A percentile compares a stretch with the other conserved stretches of the same genome.
phyloP scores from a whole-genome alignment of 1,140 invertebrate genomes.

The Drosophila seguyi region DNA sequence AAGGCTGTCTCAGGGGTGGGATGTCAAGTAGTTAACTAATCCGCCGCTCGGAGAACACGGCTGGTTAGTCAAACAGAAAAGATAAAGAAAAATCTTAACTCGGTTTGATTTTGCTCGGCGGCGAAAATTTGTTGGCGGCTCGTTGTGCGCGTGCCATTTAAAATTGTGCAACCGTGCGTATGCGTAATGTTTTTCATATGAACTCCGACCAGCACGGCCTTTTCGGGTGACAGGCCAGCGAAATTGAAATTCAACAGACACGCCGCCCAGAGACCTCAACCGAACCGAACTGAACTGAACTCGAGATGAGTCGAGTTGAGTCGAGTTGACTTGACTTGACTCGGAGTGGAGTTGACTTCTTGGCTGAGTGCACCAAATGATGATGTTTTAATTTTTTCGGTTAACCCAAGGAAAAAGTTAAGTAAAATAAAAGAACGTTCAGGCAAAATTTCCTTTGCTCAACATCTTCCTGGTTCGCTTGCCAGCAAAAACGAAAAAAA shows the following conservation, averaged over 20 bases:
- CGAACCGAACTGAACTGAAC: conserved; percentile 4
- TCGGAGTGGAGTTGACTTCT: conserved; percentile 65
- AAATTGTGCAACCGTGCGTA: conserved; percentile 83
- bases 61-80: conserved; percentile 68
- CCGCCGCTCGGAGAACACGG: conserved; percentile 64
- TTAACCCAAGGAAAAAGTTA: conserved; percentile 62
- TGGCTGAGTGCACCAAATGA: conserved; percentile 79
- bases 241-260: conserved; percentile 81
- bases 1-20: conserved; percentile 40
- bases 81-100: conserved; percentile 46
- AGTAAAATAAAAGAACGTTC: conserved; percentile 54
- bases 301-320: conserved; percentile 13
- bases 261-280: conserved; percentile 44
- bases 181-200: conserved; percentile 83
- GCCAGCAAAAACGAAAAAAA: conserved; percentile 4
- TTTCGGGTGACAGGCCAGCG: conserved; percentile 62
- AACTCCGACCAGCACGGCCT: conserved; percentile 55
- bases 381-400: conserved; percentile 84
- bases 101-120: conserved; percentile 47
- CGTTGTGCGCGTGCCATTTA: conserved; percentile 77
- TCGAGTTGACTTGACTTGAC: conserved; percentile 42
- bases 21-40: conserved; percentile 78
- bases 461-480: conserved; percentile 47
- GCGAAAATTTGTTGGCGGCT: conserved; percentile 47
- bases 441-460: conserved; percentile 58